phyloP scores from a whole-genome alignment of 2,113 vertebrate genomes.

The Sclerurus mexicanus region DNA sequence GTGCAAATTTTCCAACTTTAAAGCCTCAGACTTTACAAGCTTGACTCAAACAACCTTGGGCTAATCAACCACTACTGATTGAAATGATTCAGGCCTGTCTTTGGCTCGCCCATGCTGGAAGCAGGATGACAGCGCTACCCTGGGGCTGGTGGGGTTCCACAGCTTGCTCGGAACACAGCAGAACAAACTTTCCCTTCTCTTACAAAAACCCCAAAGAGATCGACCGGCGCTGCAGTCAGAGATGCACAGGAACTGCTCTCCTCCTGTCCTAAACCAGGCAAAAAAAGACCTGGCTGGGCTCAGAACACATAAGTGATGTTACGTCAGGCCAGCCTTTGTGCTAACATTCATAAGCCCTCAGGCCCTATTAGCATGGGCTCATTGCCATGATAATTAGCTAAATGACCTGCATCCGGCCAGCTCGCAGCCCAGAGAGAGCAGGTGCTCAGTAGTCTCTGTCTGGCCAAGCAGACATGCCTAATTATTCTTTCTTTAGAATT shows the following conservation, averaged over 20 bases:
- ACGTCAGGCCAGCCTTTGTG: background rate
- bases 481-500: constrained; percentile 4
- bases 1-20: background rate
- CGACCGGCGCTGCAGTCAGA: accelerated
- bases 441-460: constrained; percentile 1
- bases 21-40: background rate
- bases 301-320: background rate
- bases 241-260: background rate
- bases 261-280: background rate
- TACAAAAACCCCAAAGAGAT: background rate
- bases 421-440: constrained; percentile 1
- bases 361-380: constrained; percentile 18
- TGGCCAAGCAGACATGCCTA: background rate
- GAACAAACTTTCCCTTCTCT: background rate
- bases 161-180: background rate
- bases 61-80: background rate
- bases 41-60: background rate
- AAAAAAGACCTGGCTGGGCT: background rate
- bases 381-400: constrained; percentile 38
- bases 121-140: accelerated
- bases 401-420: constrained; percentile 30
- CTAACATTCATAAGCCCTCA: background rate
- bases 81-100: background rate
- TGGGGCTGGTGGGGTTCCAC: accelerated
- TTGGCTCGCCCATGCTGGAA: background rate